Conservation (phyloP, 2,888 invertebrate species). For the Sthenelais limicola region DNA sequence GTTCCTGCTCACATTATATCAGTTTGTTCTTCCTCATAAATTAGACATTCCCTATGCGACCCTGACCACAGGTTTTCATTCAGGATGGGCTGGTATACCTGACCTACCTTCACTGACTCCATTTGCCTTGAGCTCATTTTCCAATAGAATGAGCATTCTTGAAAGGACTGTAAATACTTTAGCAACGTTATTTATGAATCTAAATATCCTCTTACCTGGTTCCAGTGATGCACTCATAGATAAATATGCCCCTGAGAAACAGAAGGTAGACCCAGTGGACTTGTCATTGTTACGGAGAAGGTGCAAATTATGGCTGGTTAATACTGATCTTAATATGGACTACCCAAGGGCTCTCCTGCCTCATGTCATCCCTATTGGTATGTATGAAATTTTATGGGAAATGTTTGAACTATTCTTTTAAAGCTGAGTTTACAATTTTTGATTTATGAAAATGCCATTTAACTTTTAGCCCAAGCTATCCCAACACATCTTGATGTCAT, state of each 20-base stretch:
- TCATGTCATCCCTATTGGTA: constrained; percentile 43
- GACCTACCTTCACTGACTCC: constrained; percentile 47
- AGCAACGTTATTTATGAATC: not conserved
- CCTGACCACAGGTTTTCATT: constrained; percentile 43
- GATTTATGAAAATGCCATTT: too few relatives aligned
- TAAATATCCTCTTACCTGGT: not conserved
- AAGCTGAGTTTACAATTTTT: too few relatives aligned
- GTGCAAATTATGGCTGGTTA: constrained; percentile 43
- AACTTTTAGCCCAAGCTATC: too few relatives aligned
- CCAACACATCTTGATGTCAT: too few relatives aligned
- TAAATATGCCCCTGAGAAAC: constrained; percentile 42
- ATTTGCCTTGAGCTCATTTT: constrained; percentile 3
- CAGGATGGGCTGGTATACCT: constrained; percentile 41
- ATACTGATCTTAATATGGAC: constrained; percentile 44
- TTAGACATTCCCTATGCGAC: constrained; percentile 44
- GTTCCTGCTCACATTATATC: constrained; percentile 35
- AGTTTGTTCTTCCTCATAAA: constrained; percentile 36
- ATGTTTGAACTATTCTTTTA: too few relatives aligned
- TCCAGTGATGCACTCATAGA: constrained; percentile 8
- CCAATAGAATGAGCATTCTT: constrained; percentile 44
- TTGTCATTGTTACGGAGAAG: constrained; percentile 17
- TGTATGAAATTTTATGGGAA: too few relatives aligned
- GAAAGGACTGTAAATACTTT: not conserved
- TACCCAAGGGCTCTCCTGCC: constrained; percentile 45
- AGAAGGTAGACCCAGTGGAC: too few relatives aligned